Conservation (phyloP, 2,888 invertebrate species). For the Chesias legatella region DNA sequence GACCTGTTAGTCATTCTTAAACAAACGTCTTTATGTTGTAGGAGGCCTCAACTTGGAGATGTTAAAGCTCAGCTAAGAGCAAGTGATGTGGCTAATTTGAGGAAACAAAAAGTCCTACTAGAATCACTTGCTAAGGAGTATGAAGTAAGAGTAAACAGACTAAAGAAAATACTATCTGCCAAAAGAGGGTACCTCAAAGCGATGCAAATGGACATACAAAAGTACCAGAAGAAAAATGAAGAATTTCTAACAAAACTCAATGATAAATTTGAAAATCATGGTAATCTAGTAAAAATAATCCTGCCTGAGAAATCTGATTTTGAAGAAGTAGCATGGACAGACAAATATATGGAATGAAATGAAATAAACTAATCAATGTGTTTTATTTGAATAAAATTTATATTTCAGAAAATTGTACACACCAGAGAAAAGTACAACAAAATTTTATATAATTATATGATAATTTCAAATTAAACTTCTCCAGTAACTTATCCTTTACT, state of each 20-base stretch:
- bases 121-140: slow-evolving; percentile 64
- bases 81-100: slow-evolving; percentile 56
- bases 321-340: slow-evolving; percentile 48
- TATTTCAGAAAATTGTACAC: slow-evolving; percentile 79
- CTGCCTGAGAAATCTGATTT: slow-evolving; percentile 37
- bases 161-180: slow-evolving; percentile 59
- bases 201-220: slow-evolving; percentile 66
- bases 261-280: slow-evolving; percentile 54
- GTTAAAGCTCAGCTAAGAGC: slow-evolving; percentile 62
- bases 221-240: slow-evolving; percentile 69
- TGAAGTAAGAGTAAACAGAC: slow-evolving; percentile 55
- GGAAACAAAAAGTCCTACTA: slow-evolving; percentile 58
- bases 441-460: slow-evolving; percentile 55
- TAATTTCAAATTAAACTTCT: slow-evolving; percentile 59
- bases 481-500: slow-evolving; percentile 55
- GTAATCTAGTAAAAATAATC: slow-evolving; percentile 40
- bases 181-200: slow-evolving; percentile 68
- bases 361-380: slow-evolving; percentile 49
- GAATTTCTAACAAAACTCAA: slow-evolving; percentile 52
- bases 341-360: slow-evolving; percentile 48
- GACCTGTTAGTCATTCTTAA: too few species aligned
- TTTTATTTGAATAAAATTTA: slow-evolving; percentile 73
- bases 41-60: slow-evolving; percentile 67
- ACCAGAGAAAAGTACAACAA: slow-evolving; percentile 76
- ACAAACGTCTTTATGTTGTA: slow-evolving; percentile 39